Conservation (phyloP, 2,113 vertebrate species). For the Odobenus rosmarus region DNA sequence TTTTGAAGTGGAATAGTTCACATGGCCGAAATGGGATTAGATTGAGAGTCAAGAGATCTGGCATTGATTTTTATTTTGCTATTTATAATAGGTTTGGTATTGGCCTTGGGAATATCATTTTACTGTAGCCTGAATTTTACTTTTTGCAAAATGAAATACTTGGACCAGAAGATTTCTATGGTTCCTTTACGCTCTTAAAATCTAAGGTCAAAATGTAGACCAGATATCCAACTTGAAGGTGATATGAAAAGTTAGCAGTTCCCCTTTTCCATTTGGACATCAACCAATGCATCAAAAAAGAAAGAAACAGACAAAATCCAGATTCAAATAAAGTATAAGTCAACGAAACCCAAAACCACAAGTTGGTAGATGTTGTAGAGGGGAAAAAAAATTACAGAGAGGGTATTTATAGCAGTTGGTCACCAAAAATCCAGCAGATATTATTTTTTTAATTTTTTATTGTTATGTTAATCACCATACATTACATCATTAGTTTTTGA, state of each 20-base stretch:
- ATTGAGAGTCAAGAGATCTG: neutral
- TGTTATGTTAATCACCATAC: no score
- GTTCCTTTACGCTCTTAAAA: slow-evolving; percentile 3
- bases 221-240: neutral
- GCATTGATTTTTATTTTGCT: neutral
- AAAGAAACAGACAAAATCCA: neutral
- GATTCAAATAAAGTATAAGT: neutral
- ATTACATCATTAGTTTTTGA: no score
- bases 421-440: neutral
- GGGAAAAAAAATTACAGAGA: neutral
- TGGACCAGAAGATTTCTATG: neutral
- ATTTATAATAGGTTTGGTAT: neutral
- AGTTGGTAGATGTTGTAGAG: neutral
- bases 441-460: neutral
- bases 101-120: slow-evolving; percentile 24
- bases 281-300: neutral
- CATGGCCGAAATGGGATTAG: neutral
- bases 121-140: neutral
- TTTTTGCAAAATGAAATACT: neutral
- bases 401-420: neutral
- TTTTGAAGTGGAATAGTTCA: neutral
- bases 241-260: neutral
- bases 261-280: neutral
- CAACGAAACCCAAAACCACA: neutral
- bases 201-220: neutral